phyloP scores from a whole-genome alignment of 2,888 invertebrate genomes.

The Leuctra nigra region DNA sequence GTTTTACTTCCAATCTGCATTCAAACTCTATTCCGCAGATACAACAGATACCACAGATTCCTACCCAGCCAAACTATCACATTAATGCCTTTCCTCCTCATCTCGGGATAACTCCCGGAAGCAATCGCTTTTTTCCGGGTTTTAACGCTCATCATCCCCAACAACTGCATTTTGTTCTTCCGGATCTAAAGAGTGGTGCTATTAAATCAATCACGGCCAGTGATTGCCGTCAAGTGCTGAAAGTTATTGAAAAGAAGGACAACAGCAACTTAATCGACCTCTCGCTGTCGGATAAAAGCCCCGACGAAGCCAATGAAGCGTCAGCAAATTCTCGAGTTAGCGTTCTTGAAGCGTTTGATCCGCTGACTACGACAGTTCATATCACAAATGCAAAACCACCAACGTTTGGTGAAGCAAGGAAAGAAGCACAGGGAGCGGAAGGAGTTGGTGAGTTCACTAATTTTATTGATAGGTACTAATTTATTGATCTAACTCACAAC shows the following conservation, averaged over 20 bases:
- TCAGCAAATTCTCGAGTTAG: slow-evolving; percentile 47
- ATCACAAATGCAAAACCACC: not conserved
- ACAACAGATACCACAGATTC: not conserved
- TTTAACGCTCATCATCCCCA: not conserved
- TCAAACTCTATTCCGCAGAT: no score
- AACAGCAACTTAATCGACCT: slow-evolving; percentile 54
- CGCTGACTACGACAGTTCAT: slow-evolving; percentile 50
- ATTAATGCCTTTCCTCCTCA: no score
- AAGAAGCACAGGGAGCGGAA: not conserved
- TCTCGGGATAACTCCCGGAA: slow-evolving; percentile 2
- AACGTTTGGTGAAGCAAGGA: not conserved
- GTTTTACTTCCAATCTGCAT: not conserved
- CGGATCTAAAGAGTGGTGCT: not conserved
- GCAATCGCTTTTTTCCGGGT: not conserved
- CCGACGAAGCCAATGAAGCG: slow-evolving; percentile 8
- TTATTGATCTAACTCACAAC: no score
- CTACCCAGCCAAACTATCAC: not conserved
- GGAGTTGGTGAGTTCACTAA: not conserved
- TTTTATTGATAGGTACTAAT: no score
- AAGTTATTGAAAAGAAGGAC: slow-evolving; percentile 43
- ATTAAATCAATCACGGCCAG: not conserved
- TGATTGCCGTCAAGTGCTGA: slow-evolving; percentile 37
- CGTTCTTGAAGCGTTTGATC: slow-evolving; percentile 84
- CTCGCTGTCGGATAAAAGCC: slow-evolving; percentile 38
- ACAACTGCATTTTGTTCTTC: not conserved